Evolutionary conservation across 2,797 vertebrate genomes (phyloP), one percentile per base, ranked within the genome.

Genomic region (Morelia viridis): DNA sequence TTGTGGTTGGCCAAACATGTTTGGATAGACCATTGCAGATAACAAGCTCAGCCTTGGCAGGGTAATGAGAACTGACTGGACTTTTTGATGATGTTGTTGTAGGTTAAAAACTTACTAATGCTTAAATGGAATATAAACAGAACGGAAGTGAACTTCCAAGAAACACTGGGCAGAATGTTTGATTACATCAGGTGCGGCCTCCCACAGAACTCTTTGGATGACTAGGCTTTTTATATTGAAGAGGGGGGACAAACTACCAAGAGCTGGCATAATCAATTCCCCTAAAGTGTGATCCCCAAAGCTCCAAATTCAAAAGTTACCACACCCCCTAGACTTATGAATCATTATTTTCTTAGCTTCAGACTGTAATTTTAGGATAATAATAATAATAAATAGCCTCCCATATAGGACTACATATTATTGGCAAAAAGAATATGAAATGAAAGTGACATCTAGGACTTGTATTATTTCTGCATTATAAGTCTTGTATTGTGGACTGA

Each of bases 141-240:
- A 89, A 68, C 91, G 5, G 0, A 83, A 91, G 61, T 61, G 4
- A 87, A 68, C 12, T 89, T 90, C 87, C 90, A 90, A 92, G 84
- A 94, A 87, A 46, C 35, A 90, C 90, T 85, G 88, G 94, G 92
- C 0, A 0, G 1, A 94, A 93, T 87, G 85, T 92, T 93, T 94
- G 65, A 92, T 96, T 95, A 84, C 68, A 62, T 89, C 92, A 88
- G 90, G 91, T 65, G 91, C 0, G 0, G 61, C n/a, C 91, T 93
- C 90, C 93, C 93, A 93, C 60, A 94, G 91, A 95, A 93, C 61
- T 87, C 90, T 89, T 80, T 88, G 91, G 90, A 89, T 89, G 91
- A 92, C 86, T 95, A 93, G 93, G 41, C 95, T 96, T 56, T 95
- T 94, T 93, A 92, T 93, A 92, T 83, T 91, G 28, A n/a, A 53